Evolutionary conservation across 1,140 invertebrate genomes (phyloP), one percentile per base, ranked within the genome.

Genomic region (Ephestia elutella): DNA sequence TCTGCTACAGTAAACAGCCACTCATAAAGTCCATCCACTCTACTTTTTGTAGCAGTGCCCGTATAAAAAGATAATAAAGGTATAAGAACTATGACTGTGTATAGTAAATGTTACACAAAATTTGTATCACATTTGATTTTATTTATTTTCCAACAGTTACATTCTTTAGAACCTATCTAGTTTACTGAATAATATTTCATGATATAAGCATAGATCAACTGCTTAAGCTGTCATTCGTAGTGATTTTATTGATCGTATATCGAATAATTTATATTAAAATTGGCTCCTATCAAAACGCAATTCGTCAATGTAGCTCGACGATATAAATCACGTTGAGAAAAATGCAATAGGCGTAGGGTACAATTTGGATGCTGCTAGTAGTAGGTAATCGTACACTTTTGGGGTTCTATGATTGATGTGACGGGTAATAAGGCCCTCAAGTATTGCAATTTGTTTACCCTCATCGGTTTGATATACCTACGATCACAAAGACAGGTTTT

Each of bases 371-470:
- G 63, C 66, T 67, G 66, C 60, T 62, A 65, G 63, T 63, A 57
- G 60, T 59, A 61, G 59, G 74, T 77, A 78, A 78, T 71, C 71
- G 71, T 71, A 78, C 68, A 75, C 78, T 75, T 67, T 60, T 73
- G 70, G 80, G 80, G 81, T 73, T 73, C 71, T 74, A 84, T 85
- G 85, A 87, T 86, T 79, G 82, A 87, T 87, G 82, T 79, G 85
- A 85, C 81, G 73, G 74, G 76, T 85, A 85, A 87, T 86, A 86
- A 84, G 75, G 73, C 69, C 66, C 75, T 70, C 79, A 82, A 84
- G 78, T 81, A 80, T 84, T 78, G 75, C 85, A 86, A 87, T 87
- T 87, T 87, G 82, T 86, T 87, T 87, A 80, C 81, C 77, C 82
- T 84, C 75, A 81, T 82, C 80, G 77, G 71, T 73, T 73, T 73